A percentile compares a stretch with the other conserved stretches of the same genome.
Conservation (phyloP, 2,888 invertebrate genomes). For the Tiliacea aurago region DNA sequence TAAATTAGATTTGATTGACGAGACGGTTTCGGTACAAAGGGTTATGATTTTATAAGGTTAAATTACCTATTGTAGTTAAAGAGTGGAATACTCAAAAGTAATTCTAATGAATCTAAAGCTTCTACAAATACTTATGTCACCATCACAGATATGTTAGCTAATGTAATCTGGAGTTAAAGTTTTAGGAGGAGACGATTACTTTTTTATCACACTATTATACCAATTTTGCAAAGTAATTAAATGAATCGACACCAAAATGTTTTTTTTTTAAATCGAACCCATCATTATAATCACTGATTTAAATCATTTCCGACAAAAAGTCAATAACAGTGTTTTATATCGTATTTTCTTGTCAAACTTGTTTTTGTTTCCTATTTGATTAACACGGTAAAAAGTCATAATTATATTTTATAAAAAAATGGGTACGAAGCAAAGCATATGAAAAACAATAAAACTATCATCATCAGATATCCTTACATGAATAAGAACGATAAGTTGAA, state of each 20-base stretch:
- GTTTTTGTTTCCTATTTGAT: slow-evolving; percentile 2
- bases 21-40: slow-evolving; percentile 1
- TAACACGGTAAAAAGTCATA: neutral
- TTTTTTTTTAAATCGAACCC: neutral
- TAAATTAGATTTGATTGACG: slow-evolving; percentile 24
- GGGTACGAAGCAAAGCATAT: neutral
- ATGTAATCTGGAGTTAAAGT: neutral
- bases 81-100: neutral
- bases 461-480: neutral
- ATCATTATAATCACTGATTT: slow-evolving; percentile 1
- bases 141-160: neutral
- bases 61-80: neutral
- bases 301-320: slow-evolving; percentile 36
- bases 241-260: neutral
- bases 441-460: slow-evolving; percentile 19
- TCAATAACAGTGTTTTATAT: neutral
- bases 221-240: neutral
- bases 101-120: neutral
- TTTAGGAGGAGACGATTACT: neutral
- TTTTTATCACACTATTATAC: neutral
- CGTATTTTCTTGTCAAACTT: slow-evolving; percentile 7
- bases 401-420: no score
- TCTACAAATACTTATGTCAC: neutral
- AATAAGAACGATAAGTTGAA: no score
- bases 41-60: neutral